Percentiles rank a stretch among this genome's conserved stretches.
Evolutionary conservation across 2,888 invertebrate genomes (phyloP).

Genomic region (Allophyes oxyacanthae): DNA sequence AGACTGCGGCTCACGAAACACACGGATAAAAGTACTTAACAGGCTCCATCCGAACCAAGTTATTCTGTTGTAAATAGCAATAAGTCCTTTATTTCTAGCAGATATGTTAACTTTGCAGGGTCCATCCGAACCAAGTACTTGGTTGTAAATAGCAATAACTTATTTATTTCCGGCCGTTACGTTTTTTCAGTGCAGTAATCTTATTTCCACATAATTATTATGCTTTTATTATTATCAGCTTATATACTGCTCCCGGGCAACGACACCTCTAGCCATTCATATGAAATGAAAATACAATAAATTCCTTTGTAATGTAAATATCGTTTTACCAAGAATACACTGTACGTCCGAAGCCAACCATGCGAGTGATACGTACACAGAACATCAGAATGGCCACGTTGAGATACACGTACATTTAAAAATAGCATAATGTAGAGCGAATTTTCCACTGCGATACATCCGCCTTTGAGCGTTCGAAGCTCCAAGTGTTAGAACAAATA

Average conservation of each 20-base stretch:
- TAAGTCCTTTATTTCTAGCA: no score
- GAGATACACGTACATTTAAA: constrained; percentile 45
- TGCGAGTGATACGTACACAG: constrained; percentile 37
- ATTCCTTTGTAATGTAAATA: constrained; percentile 10
- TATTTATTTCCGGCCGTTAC: no score
- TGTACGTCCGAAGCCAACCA: constrained; percentile 24
- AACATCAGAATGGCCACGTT: constrained; percentile 45
- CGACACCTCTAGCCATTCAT: neutral
- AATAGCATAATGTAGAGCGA: constrained; percentile 55
- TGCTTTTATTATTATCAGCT: no score
- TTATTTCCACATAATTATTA: no score
- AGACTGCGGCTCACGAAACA: no score
- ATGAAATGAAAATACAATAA: neutral
- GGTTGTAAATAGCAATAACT: no score
- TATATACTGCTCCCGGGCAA: neutral
- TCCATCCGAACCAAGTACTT: no score
- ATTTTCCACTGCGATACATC: constrained; percentile 59
- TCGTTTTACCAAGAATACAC: constrained; percentile 4
- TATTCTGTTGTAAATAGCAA: no score
- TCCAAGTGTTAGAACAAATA: constrained; percentile 38
- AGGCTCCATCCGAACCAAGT: no score
- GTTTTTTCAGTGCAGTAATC: no score
- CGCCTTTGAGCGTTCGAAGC: constrained; percentile 37
- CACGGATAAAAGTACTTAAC: no score
- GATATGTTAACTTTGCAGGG: no score